A percentile compares a stretch with the other conserved stretches of the same genome.
These are phyloP conservation scores for Macroglossus sobrinus DNA, from an alignment of 2,113 vertebrate species.

Conservation along the genomic window DNA sequence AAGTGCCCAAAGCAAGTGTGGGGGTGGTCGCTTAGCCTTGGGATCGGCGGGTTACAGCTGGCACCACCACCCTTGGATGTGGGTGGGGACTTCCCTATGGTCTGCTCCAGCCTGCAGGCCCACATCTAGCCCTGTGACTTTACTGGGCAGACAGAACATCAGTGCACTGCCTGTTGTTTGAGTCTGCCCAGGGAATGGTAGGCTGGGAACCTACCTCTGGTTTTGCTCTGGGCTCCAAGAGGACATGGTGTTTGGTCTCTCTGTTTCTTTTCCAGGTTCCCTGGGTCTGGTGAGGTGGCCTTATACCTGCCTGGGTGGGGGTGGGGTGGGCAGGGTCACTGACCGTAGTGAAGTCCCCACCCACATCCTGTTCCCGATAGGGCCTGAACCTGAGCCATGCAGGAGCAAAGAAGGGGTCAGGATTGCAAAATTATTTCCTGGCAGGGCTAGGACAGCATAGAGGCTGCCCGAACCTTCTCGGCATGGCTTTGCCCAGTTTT, in stretches of 20 bases:
- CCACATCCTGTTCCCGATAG: neutral
- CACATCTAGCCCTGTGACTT: neutral
- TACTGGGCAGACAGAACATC: accelerated
- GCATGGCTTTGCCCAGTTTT: neutral
- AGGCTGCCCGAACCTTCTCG: neutral
- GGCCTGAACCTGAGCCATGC: neutral
- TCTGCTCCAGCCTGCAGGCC: neutral
- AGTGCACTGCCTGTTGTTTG: accelerated
- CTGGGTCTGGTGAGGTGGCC: neutral
- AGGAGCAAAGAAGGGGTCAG: neutral
- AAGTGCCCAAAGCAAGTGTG: neutral
- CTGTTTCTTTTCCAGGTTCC: neutral
- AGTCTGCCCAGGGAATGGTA: accelerated
- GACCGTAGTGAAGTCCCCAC: neutral
- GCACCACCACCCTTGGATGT: neutral
- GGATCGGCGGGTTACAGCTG: neutral
- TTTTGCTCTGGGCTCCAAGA: neutral
- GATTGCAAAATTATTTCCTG: slow-evolving; percentile 46
- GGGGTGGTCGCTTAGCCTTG: neutral
- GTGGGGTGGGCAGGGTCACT: too few species aligned
- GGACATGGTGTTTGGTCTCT: slow-evolving; percentile 30
- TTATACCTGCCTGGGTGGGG: neutral
- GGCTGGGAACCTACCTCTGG: slow-evolving; percentile 44
- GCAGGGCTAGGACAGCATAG: neutral
- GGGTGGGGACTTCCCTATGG: too few species aligned